Evolutionary conservation across 2,797 vertebrate genomes (phyloP), one percentile per base, ranked within the genome.

Genomic region (Microctenopoma stevenorrisi): DNA sequence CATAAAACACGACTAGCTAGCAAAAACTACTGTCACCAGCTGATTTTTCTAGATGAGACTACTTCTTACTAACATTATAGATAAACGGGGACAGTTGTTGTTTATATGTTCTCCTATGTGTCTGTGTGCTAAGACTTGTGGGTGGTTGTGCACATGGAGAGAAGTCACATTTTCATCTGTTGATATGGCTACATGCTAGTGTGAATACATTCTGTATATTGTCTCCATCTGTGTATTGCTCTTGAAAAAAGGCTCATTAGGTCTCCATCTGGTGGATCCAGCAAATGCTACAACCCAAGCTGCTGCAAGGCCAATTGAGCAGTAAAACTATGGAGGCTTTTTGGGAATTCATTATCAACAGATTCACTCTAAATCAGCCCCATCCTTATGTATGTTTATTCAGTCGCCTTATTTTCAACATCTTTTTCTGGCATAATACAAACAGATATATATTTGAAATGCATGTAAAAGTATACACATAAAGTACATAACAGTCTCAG

Each of bases 291-390:
- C 92, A 95, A 95, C 91, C 91, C 91, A 93, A 93, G 86, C 91
- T 93, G 91, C 94, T 94, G 88, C 82, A 92, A 93, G 92, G 92
- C 93, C 94, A 94, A 94, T 92, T 95, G 93, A 95, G 88, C 92
- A 93, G 80, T 88, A 89, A 94, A 95, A 94, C 92, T 92, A 95
- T 93, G 90, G 81, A 59, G 35, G 56, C 64, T 85, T 84, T 87
- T 85, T 51, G 78, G 76, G 66, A 87, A 86, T 84, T 87, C 68
- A 81, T 82, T 84, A 76, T 71, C 52, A 82, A 73, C 74, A 81
- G 37, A 78, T 78, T 87, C 47, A 50, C 69, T 67, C 57, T 50
- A 81, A 83, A 81, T 83, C 66, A 76, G 55, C 64, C 47, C 64
- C 55, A 63, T 81, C 30, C 57, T 70, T 18, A 28, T 78, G 64